Conservation (phyloP, 2,113 vertebrate genomes). For the Zosterops pallidus region DNA sequence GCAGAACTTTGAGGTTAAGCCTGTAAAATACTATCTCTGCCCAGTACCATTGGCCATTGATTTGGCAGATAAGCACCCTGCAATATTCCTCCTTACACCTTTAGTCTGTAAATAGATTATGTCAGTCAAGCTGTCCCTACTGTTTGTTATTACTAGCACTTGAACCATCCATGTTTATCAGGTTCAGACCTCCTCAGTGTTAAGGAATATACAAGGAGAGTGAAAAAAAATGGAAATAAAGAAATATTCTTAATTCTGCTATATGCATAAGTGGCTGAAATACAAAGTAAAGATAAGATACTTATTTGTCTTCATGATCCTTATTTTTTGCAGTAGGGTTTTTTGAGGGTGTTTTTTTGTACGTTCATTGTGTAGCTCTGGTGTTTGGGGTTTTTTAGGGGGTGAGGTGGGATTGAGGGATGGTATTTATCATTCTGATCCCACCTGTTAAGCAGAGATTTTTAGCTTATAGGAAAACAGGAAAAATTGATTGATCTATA, state of each 20-base stretch:
- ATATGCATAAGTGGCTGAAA: neutral
- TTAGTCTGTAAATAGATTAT: constrained; percentile 22
- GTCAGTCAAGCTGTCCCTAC: neutral
- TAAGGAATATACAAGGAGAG: neutral
- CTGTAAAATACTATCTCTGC: neutral
- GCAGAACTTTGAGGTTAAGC: neutral
- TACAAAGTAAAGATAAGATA: neutral
- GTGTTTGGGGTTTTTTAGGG: rapidly evolving
- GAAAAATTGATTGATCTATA: neutral
- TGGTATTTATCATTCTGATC: neutral
- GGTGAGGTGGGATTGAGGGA: rapidly evolving
- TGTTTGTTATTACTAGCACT: constrained; percentile 24
- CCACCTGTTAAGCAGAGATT: neutral
- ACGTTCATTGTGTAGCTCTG: neutral
- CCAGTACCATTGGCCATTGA: neutral
- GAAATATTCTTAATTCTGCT: neutral
- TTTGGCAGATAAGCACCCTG: neutral
- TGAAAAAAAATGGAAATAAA: neutral
- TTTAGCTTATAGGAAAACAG: neutral
- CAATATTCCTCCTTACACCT: neutral
- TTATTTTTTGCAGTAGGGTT: neutral
- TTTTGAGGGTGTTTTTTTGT: neutral
- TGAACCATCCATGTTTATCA: neutral
- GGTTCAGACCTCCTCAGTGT: neutral
- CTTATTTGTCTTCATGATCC: neutral